A percentile compares a stretch with the other conserved stretches of the same genome.
phyloP scores from a whole-genome alignment of 2,888 invertebrate genomes.

The Sarcophaga variegata region DNA sequence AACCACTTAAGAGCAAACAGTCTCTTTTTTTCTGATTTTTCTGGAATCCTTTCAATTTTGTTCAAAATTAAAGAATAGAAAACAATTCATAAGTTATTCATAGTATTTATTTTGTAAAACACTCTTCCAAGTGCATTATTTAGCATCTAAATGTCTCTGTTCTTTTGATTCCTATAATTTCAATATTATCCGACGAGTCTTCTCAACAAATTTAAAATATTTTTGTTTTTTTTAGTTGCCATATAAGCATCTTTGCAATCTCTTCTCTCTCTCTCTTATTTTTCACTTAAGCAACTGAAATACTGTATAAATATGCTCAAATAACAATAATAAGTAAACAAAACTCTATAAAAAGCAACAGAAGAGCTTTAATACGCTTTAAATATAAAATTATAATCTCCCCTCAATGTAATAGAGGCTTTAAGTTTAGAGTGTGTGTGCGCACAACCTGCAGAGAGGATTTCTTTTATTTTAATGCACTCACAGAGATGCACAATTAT shows the following conservation, averaged over 20 bases:
- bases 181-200: background rate
- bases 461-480: background rate
- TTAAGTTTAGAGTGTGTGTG: background rate
- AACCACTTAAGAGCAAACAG: too few relatives aligned
- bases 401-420: background rate
- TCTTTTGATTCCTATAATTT: too few relatives aligned
- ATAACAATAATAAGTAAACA: conserved; percentile 23
- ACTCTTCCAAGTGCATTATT: too few relatives aligned
- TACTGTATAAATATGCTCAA: background rate
- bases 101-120: too few relatives aligned
- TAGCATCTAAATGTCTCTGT: too few relatives aligned
- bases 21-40: too few relatives aligned
- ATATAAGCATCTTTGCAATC: background rate
- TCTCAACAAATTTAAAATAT: background rate
- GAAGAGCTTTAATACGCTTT: conserved; percentile 29
- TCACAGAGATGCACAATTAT: background rate
- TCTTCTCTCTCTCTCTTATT: background rate
- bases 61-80: too few relatives aligned
- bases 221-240: background rate
- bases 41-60: too few relatives aligned
- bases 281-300: background rate
- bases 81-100: too few relatives aligned
- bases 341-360: background rate
- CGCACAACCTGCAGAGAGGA: background rate
- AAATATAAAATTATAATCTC: conserved; percentile 9